Conservation (phyloP, 37 sponge, comb jelly and placozoan species). For the Chondrilla cf. caribensis region DNA sequence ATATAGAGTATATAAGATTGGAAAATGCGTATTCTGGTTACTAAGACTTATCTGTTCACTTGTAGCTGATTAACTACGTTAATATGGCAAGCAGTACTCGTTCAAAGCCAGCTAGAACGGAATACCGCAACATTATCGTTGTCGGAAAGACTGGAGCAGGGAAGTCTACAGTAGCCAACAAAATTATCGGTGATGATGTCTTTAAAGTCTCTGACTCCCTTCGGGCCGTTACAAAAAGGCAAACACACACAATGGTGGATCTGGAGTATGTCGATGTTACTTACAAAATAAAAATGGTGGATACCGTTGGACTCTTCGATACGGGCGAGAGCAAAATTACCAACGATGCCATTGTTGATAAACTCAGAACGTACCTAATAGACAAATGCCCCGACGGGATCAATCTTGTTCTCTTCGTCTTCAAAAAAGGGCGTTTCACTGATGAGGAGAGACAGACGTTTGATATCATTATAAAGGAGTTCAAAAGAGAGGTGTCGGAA, state of each 20-base stretch:
- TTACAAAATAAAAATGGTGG: background rate
- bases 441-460: background rate
- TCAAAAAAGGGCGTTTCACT: background rate
- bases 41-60: too few species aligned
- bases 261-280: background rate
- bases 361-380: background rate
- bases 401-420: background rate
- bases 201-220: background rate
- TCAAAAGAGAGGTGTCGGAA: background rate
- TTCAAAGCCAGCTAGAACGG: too few species aligned
- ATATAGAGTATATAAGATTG: too few species aligned
- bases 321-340: background rate
- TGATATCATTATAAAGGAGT: background rate
- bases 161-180: background rate
- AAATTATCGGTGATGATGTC: background rate
- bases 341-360: background rate
- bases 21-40: too few species aligned
- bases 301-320: slow-evolving; percentile 9
- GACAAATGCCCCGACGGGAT: background rate
- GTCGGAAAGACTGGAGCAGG: slow-evolving; percentile 7
- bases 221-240: background rate
- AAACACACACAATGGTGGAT: background rate
- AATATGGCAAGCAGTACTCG: too few species aligned
- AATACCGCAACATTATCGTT: background rate
- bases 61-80: too few species aligned